A percentile compares a stretch with the other conserved stretches of the same genome.
These are phyloP conservation scores for Ochotona curzoniae DNA, from an alignment of 2,113 vertebrate genomes.

Conservation along the genomic window DNA sequence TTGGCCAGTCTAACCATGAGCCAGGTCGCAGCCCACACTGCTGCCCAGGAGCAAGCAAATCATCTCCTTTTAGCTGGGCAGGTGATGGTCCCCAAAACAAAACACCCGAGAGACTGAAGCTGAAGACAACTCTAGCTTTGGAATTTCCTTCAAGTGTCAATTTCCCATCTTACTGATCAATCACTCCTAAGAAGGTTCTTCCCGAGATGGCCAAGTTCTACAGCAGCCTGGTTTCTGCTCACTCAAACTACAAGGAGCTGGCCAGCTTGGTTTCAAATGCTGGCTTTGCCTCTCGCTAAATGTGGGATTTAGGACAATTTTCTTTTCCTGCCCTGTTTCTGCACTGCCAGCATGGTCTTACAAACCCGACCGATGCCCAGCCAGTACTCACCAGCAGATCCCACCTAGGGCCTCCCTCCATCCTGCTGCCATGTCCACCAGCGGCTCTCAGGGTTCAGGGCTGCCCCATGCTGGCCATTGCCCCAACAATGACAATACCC, in stretches of 20 bases:
- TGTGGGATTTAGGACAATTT: neutral
- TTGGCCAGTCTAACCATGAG: neutral
- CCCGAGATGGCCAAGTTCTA: neutral
- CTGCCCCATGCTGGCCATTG: neutral
- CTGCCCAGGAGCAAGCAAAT: neutral
- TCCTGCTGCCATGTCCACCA: neutral
- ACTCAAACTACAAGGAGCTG: neutral
- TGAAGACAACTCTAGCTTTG: neutral
- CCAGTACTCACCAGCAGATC: neutral
- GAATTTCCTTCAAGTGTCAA: constrained; percentile 4
- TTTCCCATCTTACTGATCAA: neutral
- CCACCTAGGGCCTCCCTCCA: neutral
- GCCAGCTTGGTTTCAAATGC: neutral
- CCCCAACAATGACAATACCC: neutral
- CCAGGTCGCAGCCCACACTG: neutral
- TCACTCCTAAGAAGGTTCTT: neutral
- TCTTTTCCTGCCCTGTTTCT: neutral
- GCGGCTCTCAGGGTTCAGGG: neutral
- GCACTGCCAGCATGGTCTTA: neutral
- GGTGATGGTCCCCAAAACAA: constrained; percentile 9
- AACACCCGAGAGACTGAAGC: constrained; percentile 40
- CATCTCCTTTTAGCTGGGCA: neutral
- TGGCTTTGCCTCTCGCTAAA: neutral
- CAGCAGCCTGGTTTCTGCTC: neutral
- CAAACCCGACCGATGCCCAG: constrained; percentile 10